phyloP scores from a whole-genome alignment of 2,888 invertebrate species.

The Hesperia comma region DNA sequence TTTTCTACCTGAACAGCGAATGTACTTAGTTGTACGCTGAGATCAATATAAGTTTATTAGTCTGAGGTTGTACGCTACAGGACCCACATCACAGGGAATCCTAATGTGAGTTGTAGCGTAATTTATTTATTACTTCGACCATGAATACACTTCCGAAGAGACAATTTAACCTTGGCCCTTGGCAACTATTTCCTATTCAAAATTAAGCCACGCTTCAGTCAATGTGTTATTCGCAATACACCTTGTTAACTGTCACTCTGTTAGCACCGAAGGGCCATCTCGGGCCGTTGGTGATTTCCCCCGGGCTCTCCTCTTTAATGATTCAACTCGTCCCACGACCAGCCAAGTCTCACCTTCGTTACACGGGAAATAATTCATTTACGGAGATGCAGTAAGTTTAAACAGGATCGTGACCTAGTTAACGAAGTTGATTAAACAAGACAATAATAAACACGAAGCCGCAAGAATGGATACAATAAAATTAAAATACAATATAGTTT shows the following conservation, averaged over 20 bases:
- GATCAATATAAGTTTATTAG: no score
- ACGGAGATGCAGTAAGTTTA: conserved; percentile 55
- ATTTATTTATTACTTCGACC: no score
- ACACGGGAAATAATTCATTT: conserved; percentile 72
- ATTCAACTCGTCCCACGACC: conserved; percentile 72
- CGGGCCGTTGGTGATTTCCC: conserved; percentile 68
- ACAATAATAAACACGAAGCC: neutral
- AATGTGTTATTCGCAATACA: neutral
- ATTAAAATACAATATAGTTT: conserved; percentile 51
- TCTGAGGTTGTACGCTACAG: no score
- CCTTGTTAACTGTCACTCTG: neutral
- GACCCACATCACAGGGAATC: no score
- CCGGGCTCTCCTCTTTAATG: conserved; percentile 70
- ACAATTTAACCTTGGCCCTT: neutral
- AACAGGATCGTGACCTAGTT: conserved; percentile 55
- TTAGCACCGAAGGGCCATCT: conserved; percentile 18
- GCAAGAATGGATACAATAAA: neutral
- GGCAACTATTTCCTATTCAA: neutral
- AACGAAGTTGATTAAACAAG: neutral
- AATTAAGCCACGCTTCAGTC: neutral
- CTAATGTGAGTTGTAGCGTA: no score
- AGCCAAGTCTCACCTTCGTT: conserved; percentile 60
- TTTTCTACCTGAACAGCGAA: no score
- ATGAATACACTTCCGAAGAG: neutral
- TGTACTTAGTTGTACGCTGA: no score